Base-by-base conservation (phyloP, 2,888 invertebrate species). In the Agonopterix alstromeriana region DNA sequence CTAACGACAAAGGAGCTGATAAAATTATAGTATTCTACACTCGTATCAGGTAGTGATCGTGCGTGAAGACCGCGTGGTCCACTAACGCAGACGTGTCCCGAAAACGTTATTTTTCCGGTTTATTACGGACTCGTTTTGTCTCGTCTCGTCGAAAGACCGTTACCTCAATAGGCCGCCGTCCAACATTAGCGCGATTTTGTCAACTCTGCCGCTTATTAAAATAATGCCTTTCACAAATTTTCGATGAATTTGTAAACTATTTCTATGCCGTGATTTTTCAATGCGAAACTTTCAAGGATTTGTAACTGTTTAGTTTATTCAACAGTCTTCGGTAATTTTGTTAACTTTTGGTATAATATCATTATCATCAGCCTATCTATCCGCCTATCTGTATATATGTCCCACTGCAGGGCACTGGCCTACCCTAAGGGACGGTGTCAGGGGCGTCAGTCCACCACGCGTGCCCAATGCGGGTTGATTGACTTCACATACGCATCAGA, bases 71-170 rank as follows among this genome's bases (percentile, higher is more conserved):
- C 65, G 65, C 67, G 60, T 54, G 61, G 65, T 65, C 52, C 27
- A 27, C 27, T 27, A 27, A 63, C 52, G 57, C 63, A 65, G 67
- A 79, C 82, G 83, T 83, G 84, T 65, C 63, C 66, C 76, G 78
- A 83, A 84, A 84, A 77, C 79, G 72, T 76, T 82, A 83, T 80
- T 83, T 81, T 82, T 84, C 84, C 84, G 84, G 82, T 82, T 83
- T 75, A 64, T 65, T 65, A 57, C 63, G 65, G 66, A 77, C 76
- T 74, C 67, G 78, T 80, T 80, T 72, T 61, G 65, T 67, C 68
- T 72, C 63, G 63, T 64, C 62, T 27, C 61, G 61, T 63, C 61
- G 57, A 12, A 42, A 42, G 62, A 74, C 80, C 80, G 81, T 81
- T 82, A 78, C 61, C 65, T 66, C 65, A 65, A 68, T 67, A 70